phyloP scores from a whole-genome alignment of 2,888 invertebrate species.

The Rhagonycha lutea region DNA sequence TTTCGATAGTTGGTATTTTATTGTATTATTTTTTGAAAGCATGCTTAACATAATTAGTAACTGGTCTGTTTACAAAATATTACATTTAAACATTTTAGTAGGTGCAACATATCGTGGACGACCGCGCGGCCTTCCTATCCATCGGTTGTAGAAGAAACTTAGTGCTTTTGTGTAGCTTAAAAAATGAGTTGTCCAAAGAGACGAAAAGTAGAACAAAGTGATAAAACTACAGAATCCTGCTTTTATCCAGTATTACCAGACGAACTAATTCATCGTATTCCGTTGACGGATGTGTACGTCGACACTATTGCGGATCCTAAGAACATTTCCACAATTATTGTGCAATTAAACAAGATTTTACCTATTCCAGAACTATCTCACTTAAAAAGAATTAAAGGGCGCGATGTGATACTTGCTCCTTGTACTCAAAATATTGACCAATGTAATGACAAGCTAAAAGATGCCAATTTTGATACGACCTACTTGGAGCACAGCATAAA shows the following conservation, averaged over 20 bases:
- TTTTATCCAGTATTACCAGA: conserved; percentile 59
- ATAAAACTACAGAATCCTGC: background rate
- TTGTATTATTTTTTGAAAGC: background rate
- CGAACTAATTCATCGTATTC: conserved; percentile 57
- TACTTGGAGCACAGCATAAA: conserved; percentile 60
- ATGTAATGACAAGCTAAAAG: conserved; percentile 48
- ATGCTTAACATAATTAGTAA: background rate
- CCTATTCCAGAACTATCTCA: conserved; percentile 69
- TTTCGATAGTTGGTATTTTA: background rate
- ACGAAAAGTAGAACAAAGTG: conserved; percentile 23
- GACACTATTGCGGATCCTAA: conserved; percentile 65
- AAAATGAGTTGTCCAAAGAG: conserved; percentile 23
- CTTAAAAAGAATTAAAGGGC: conserved; percentile 72
- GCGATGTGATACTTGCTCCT: conserved; percentile 62
- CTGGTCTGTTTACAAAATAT: background rate
- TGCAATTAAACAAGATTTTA: conserved; percentile 60
- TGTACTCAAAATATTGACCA: conserved; percentile 40
- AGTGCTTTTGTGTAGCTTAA: background rate
- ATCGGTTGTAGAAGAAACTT: background rate
- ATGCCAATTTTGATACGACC: conserved; percentile 57
- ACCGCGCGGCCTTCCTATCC: background rate
- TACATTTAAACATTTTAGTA: background rate
- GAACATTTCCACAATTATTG: conserved; percentile 66
- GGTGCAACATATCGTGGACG: background rate
- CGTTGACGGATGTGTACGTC: conserved; percentile 62